phyloP scores from a whole-genome alignment of 2,888 invertebrate species.

The Deilephila elpenor region DNA sequence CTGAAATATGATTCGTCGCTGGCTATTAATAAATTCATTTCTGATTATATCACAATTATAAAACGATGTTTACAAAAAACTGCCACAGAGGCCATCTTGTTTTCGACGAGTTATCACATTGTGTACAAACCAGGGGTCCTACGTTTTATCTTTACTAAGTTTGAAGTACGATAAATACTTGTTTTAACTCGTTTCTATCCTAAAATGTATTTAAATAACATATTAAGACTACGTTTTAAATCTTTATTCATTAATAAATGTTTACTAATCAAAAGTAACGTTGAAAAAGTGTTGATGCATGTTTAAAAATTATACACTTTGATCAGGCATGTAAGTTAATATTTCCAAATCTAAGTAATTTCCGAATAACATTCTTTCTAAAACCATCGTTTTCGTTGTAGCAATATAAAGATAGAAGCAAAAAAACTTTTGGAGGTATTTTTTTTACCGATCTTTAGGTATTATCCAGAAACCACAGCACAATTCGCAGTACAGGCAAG shows the following conservation, averaged over 20 bases:
- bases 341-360: too few species aligned
- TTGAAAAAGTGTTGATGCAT: neutral
- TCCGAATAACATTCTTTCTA: too few species aligned
- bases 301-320: too few species aligned
- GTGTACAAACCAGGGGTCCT: neutral
- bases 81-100: neutral
- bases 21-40: neutral
- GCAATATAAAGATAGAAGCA: too few species aligned
- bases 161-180: neutral
- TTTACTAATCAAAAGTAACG: neutral
- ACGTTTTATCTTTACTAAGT: neutral
- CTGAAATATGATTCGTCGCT: too few species aligned
- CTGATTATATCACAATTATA: neutral
- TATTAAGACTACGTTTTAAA: neutral
- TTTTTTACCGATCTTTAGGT: too few species aligned
- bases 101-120: neutral
- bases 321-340: too few species aligned
- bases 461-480: too few species aligned
- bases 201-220: neutral
- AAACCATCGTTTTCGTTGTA: too few species aligned
- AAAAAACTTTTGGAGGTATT: too few species aligned
- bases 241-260: neutral
- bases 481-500: too few species aligned
- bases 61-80: neutral
- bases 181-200: neutral